phyloP scores from a whole-genome alignment of 2,888 invertebrate genomes.

The Arctia plantaginis region DNA sequence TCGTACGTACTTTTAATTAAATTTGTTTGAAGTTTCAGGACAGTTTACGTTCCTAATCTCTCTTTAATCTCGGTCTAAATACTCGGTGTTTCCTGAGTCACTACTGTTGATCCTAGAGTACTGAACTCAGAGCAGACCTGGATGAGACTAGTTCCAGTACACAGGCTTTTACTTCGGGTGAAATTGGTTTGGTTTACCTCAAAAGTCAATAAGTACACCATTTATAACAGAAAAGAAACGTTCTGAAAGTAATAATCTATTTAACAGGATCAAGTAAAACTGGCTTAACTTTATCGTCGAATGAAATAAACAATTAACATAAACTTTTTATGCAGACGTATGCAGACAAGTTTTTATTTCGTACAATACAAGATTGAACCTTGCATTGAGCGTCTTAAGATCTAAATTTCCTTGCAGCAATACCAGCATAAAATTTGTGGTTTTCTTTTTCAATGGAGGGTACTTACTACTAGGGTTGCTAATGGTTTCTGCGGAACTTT shows the following conservation, averaged over 20 bases:
- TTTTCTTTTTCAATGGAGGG: neutral
- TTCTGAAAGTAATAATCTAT: neutral
- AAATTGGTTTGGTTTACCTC: neutral
- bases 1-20: too few relatives aligned
- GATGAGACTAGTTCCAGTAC: neutral
- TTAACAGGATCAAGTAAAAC: neutral
- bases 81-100: neutral
- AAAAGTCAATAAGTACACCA: neutral
- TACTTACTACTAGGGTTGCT: neutral
- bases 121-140: neutral
- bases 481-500: neutral
- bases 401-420: neutral
- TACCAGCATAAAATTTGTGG: neutral
- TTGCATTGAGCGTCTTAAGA: neutral
- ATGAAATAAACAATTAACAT: conserved; percentile 1
- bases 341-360: neutral
- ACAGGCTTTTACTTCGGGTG: too few relatives aligned
- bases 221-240: neutral
- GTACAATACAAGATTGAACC: neutral
- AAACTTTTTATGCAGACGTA: conserved; percentile 2
- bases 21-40: too few relatives aligned
- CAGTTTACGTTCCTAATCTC: too few relatives aligned
- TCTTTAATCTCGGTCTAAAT: neutral
- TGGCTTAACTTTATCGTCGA: neutral
- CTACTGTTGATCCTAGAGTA: neutral